These are phyloP conservation scores for Temnopleurus reevesii DNA, from an alignment of 53 echinoderm and acorn worm species.

Conservation along the genomic window DNA sequence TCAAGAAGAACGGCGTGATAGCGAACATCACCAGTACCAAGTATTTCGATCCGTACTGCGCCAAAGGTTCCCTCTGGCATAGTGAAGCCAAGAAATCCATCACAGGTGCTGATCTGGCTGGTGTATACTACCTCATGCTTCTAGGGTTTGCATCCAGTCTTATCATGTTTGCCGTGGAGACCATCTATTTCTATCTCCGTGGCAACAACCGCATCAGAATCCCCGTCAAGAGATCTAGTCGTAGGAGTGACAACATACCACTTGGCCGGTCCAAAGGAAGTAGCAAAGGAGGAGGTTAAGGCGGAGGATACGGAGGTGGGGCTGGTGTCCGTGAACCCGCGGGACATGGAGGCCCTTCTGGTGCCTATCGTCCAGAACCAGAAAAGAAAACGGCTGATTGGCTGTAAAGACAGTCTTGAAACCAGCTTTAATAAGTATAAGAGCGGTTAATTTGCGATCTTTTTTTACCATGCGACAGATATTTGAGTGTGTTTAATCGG, in stretches of 20 bases:
- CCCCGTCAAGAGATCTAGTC: not conserved
- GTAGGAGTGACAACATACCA: not conserved
- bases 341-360: not conserved
- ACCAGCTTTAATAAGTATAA: no score
- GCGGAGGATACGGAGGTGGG: not conserved
- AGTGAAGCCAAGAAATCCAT: constrained; percentile 71
- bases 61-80: constrained; percentile 69
- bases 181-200: constrained; percentile 63
- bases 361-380: not conserved
- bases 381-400: constrained; percentile 46
- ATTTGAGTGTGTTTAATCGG: no score
- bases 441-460: no score
- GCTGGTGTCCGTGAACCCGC: not conserved
- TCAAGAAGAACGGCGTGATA: constrained; percentile 62
- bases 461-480: no score
- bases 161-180: constrained; percentile 80
- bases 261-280: not conserved
- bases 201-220: constrained; percentile 33
- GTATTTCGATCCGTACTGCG: constrained; percentile 73
- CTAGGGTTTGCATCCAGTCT: constrained; percentile 73
- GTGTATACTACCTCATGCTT: constrained; percentile 79
- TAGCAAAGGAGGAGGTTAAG: not conserved
- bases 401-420: constrained; percentile 20
- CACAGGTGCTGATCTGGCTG: constrained; percentile 84
- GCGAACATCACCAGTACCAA: constrained; percentile 49